Conservation (phyloP, 1,140 invertebrate genomes). For the Patella vulgata region DNA sequence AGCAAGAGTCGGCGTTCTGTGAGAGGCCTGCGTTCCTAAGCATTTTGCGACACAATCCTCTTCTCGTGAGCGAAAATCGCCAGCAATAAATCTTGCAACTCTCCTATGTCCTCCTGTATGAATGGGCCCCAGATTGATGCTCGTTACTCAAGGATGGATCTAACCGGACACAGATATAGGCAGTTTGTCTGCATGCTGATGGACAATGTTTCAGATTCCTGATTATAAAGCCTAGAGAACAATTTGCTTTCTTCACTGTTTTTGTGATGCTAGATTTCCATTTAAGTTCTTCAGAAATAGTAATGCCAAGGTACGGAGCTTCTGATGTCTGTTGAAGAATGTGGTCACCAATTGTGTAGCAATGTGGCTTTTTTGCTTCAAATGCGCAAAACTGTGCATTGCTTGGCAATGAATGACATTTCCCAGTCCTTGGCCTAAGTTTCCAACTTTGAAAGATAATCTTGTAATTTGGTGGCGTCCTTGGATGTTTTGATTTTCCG, state of each 20-base stretch:
- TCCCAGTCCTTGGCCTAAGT: slow-evolving; percentile 26
- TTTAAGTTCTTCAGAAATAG: no score
- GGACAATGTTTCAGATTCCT: no score
- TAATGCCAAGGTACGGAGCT: no score
- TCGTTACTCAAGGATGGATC: slow-evolving; percentile 22
- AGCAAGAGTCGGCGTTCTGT: no score
- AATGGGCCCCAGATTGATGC: slow-evolving; percentile 25
- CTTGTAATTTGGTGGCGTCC: no score
- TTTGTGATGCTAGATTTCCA: slow-evolving; percentile 23
- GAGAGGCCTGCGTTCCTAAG: no score
- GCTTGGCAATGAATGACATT: slow-evolving; percentile 28
- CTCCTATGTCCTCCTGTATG: slow-evolving; percentile 8
- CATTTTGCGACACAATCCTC: no score
- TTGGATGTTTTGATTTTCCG: slow-evolving; percentile 7
- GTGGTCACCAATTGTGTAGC: slow-evolving; percentile 20
- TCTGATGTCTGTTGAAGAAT: slow-evolving; percentile 25
- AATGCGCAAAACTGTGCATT: no score
- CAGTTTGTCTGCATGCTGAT: slow-evolving; percentile 11
- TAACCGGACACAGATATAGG: slow-evolving; percentile 20
- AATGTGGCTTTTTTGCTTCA: neutral
- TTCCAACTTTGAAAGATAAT: slow-evolving; percentile 23
- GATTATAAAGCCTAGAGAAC: slow-evolving; percentile 32
- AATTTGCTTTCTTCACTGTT: slow-evolving; percentile 23
- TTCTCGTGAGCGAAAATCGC: no score
- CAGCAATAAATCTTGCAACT: slow-evolving; percentile 26